phyloP scores from a whole-genome alignment of 2,113 vertebrate species.

The Coturnix japonica region DNA sequence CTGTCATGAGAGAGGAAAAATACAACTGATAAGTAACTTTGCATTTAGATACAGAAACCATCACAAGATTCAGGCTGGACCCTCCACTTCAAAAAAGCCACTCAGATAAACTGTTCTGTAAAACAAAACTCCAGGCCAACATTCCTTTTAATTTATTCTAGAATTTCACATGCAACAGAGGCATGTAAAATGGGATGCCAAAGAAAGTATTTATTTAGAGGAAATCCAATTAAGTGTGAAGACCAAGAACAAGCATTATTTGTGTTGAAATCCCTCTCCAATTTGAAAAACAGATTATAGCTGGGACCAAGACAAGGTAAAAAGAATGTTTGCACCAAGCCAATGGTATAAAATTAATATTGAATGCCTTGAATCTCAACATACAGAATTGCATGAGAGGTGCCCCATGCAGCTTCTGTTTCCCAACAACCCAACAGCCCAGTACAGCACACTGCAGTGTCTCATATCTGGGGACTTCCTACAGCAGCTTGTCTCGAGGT shows the following conservation, averaged over 20 bases:
- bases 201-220: slow-evolving; percentile 3
- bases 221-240: neutral
- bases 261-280: neutral
- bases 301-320: neutral
- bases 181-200: neutral
- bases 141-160: neutral
- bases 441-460: neutral
- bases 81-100: neutral
- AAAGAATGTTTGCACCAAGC: neutral
- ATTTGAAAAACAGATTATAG: neutral
- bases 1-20: slow-evolving; percentile 76
- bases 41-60: neutral
- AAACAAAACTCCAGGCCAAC: neutral
- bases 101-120: neutral
- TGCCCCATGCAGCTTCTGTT: neutral
- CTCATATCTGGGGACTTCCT: neutral
- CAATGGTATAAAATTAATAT: neutral
- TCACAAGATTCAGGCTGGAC: neutral
- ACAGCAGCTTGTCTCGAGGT: neutral
- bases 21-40: neutral
- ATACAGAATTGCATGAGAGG: neutral
- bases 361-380: neutral
- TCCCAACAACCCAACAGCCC: neutral
- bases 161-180: neutral
- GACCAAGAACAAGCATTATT: neutral